These are phyloP conservation scores for Garrulus glandarius DNA, from an alignment of 2,797 vertebrate genomes.

Conservation along the genomic window DNA sequence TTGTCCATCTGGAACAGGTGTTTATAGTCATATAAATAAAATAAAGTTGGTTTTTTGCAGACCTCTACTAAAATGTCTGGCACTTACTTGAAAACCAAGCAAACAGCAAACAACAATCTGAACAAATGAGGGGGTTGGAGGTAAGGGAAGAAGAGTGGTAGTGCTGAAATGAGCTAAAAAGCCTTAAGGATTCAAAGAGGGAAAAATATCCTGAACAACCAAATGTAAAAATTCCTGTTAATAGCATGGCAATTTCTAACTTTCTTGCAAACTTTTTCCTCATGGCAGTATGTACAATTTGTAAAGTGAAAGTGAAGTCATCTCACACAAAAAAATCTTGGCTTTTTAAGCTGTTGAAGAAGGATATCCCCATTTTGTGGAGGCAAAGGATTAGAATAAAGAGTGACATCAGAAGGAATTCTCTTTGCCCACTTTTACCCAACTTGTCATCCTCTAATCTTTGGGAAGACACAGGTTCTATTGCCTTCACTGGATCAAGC, in stretches of 20 bases:
- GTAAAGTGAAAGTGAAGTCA: background rate
- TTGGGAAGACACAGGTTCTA: background rate
- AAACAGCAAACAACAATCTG: background rate
- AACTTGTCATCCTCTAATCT: background rate
- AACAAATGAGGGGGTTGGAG: background rate
- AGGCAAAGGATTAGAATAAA: background rate
- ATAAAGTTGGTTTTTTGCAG: background rate
- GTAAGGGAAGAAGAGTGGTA: background rate
- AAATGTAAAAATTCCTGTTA: background rate
- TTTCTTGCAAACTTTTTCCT: background rate
- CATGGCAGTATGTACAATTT: background rate
- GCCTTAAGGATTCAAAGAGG: background rate
- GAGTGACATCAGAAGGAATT: background rate
- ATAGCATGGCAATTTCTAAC: background rate
- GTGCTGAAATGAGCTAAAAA: background rate
- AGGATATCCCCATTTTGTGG: background rate
- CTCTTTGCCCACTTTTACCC: background rate
- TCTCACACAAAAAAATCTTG: background rate
- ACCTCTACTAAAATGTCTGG: background rate
- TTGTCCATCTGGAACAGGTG: constrained; percentile 45
- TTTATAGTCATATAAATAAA: constrained; percentile 40
- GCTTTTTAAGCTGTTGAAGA: background rate
- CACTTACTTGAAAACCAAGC: background rate
- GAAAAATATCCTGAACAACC: background rate
- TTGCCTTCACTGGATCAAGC: background rate